phyloP scores from a whole-genome alignment of 1,140 invertebrate genomes.

The Sitophilus oryzae region DNA sequence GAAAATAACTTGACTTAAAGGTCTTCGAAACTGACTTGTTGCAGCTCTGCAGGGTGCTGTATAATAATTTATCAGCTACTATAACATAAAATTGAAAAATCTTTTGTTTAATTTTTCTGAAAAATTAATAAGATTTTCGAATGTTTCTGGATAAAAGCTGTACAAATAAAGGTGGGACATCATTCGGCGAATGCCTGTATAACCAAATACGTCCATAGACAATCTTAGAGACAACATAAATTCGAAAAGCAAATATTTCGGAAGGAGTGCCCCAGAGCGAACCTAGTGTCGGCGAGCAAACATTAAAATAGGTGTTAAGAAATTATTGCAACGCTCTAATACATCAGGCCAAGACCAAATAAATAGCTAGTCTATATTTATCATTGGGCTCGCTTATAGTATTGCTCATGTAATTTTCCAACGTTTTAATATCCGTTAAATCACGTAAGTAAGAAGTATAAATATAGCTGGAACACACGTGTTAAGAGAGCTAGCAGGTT shows the following conservation, averaged over 20 bases:
- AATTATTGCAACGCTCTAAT: neutral
- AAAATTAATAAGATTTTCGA: no score
- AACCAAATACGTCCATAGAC: no score
- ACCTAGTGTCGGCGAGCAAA: neutral
- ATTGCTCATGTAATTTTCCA: slow-evolving; percentile 22
- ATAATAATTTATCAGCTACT: no score
- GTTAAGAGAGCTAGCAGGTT: slow-evolving; percentile 21
- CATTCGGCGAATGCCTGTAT: no score
- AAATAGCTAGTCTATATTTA: slow-evolving; percentile 7
- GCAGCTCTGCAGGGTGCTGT: no score
- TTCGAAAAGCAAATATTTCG: neutral
- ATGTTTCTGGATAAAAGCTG: no score
- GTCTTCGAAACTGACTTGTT: no score
- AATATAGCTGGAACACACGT: slow-evolving; percentile 22
- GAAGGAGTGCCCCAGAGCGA: no score
- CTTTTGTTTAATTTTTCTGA: no score
- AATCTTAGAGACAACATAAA: neutral
- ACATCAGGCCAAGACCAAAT: neutral
- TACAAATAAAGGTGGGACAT: no score
- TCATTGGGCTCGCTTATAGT: slow-evolving; percentile 6
- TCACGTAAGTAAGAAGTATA: slow-evolving; percentile 12
- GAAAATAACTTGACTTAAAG: no score
- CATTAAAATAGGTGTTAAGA: neutral
- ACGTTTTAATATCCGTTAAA: slow-evolving; percentile 23
- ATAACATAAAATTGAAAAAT: no score